Conservation (phyloP, 2,888 invertebrate species). For the Muschampia plurimacula region DNA sequence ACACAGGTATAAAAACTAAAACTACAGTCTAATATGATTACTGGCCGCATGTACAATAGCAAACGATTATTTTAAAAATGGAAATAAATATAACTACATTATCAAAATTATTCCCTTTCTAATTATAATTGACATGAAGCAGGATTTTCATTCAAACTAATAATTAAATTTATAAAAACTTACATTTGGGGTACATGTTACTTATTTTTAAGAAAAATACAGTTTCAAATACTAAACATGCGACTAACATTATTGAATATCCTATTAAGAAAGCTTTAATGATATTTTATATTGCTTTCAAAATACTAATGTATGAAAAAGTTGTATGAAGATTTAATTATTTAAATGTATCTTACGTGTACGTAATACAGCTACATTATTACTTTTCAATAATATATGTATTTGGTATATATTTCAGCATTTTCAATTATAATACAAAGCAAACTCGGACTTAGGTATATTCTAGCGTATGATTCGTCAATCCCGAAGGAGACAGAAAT, state of each 20-base stretch:
- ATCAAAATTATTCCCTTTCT: constrained; percentile 62
- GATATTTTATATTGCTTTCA: constrained; percentile 29
- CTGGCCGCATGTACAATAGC: constrained; percentile 54
- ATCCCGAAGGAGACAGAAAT: constrained; percentile 69
- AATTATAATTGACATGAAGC: constrained; percentile 84
- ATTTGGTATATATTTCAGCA: constrained; percentile 75
- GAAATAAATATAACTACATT: constrained; percentile 64
- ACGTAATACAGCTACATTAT: constrained; percentile 14
- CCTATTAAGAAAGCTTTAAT: constrained; percentile 14
- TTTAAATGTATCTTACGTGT: constrained; percentile 40
- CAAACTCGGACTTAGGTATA: constrained; percentile 81
- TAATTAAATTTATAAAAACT: constrained; percentile 51
- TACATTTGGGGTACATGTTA: constrained; percentile 63
- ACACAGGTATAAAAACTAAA: constrained; percentile 37
- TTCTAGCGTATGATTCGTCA: constrained; percentile 84
- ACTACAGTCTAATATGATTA: constrained; percentile 43
- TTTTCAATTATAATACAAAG: constrained; percentile 72
- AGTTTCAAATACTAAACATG: constrained; percentile 14
- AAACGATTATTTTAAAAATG: constrained; percentile 52
- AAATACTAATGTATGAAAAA: constrained; percentile 37
- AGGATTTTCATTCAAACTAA: constrained; percentile 64
- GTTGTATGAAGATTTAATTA: constrained; percentile 19
- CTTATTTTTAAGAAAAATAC: constrained; percentile 45
- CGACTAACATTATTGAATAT: constrained; percentile 2
- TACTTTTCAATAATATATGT: constrained; percentile 47